Conservation (phyloP, 1,140 invertebrate genomes). For the Bombus terrestris region DNA sequence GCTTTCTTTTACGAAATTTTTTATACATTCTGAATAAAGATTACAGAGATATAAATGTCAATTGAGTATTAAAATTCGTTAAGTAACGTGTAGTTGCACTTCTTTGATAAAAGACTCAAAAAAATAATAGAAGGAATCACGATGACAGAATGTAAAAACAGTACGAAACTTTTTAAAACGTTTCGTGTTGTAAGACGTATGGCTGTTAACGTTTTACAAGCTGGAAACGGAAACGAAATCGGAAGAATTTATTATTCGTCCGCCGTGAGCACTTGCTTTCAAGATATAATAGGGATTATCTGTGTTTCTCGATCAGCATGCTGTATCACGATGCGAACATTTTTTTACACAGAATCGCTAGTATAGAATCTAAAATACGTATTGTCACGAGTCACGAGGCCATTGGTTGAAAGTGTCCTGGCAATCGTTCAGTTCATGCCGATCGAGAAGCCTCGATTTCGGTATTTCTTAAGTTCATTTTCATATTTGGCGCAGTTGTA, state of each 20-base stretch:
- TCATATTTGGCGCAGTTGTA: slow-evolving; percentile 13
- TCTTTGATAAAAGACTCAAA: not conserved
- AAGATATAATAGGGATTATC: not conserved
- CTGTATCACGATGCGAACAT: not conserved
- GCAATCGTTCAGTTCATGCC: not conserved
- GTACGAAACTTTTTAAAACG: not conserved
- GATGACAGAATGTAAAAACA: not conserved
- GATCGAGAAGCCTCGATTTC: not conserved
- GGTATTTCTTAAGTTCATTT: slow-evolving; percentile 31
- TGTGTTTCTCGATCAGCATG: not conserved
- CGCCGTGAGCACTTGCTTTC: not conserved
- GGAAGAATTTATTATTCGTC: not conserved
- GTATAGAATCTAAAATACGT: slow-evolving; percentile 39
- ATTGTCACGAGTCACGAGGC: slow-evolving; percentile 48
- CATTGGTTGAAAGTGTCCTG: not conserved
- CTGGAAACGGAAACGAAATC: slow-evolving; percentile 23
- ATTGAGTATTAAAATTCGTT: not conserved
- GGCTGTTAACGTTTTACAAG: slow-evolving; percentile 69
- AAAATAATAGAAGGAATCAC: not conserved
- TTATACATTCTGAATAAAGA: not conserved
- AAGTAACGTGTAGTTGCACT: not conserved
- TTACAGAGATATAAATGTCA: not conserved
- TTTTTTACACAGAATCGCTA: not conserved
- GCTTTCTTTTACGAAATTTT: slow-evolving; percentile 23
- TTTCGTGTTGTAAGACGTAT: slow-evolving; percentile 62